phyloP scores from a whole-genome alignment of 1,140 invertebrate species.

The Archegozetes longisetosus region DNA sequence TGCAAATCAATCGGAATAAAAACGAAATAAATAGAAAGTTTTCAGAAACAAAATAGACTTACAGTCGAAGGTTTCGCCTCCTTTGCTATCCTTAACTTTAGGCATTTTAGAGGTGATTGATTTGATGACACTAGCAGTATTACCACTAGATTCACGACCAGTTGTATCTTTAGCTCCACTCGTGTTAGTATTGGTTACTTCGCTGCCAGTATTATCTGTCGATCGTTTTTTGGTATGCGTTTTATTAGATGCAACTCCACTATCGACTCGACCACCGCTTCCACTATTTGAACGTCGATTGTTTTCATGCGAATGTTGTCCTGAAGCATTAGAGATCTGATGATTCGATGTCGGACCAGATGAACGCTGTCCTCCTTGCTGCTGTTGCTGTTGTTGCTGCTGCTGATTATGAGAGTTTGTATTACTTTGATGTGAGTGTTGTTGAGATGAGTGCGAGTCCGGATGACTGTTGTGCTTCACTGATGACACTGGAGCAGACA shows the following conservation, averaged over 20 bases:
- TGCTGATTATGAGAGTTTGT: not conserved
- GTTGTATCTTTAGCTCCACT: too few relatives aligned
- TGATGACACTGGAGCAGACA: not conserved
- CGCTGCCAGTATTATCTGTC: not conserved
- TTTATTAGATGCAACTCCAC: not conserved
- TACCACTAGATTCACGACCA: not conserved
- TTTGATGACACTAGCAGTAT: not conserved
- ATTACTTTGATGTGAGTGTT: not conserved
- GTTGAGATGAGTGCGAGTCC: not conserved
- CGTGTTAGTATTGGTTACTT: not conserved
- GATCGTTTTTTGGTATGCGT: not conserved
- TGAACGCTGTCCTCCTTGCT: not conserved
- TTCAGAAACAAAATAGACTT: not conserved
- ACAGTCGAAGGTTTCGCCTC: not conserved
- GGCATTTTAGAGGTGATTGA: not conserved
- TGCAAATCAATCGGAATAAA: not conserved
- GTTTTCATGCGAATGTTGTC: not conserved
- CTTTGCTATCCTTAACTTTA: not conserved
- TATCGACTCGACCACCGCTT: not conserved
- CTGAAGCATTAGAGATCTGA: not conserved
- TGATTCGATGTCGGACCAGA: not conserved
- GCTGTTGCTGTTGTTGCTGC: slow-evolving; percentile 4
- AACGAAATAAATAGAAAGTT: not conserved
- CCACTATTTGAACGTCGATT: not conserved
- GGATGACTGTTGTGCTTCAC: not conserved